Conservation (phyloP, 2,113 vertebrate species). For the Sporophila hypoxantha region DNA sequence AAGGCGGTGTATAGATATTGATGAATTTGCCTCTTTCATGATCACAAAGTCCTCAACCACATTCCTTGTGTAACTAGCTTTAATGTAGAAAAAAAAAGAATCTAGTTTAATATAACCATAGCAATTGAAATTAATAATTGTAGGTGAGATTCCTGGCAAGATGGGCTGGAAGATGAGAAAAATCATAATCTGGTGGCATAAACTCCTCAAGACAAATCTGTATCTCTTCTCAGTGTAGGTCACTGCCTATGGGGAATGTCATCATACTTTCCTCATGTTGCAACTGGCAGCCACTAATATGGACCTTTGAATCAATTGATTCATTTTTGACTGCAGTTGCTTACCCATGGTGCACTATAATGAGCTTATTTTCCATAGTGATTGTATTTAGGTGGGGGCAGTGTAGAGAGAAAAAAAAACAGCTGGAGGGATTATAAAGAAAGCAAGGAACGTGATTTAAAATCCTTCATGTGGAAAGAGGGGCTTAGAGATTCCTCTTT, state of each 20-base stretch:
- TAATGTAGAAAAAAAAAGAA: neutral
- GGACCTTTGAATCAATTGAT: neutral
- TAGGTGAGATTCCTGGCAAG: neutral
- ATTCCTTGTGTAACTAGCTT: neutral
- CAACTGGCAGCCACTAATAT: neutral
- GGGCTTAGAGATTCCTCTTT: neutral
- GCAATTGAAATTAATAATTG: neutral
- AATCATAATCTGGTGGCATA: neutral
- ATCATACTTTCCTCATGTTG: neutral
- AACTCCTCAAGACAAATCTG: neutral
- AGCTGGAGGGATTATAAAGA: slow-evolving; percentile 2
- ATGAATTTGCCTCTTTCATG: neutral
- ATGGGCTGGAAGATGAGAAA: neutral
- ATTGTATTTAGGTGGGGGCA: neutral
- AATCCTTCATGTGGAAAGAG: slow-evolving; percentile 8
- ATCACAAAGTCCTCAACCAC: neutral
- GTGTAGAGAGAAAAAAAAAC: neutral
- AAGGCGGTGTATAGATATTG: neutral
- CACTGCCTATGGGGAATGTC: neutral
- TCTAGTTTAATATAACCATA: neutral
- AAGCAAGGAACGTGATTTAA: slow-evolving; percentile 1
- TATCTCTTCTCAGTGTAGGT: neutral
- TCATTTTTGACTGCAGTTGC: neutral
- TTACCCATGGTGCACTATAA: neutral
- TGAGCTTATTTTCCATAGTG: slow-evolving; percentile 40